A percentile compares a stretch with the other conserved stretches of the same genome.
These are phyloP conservation scores for Dicaeum eximium DNA, from an alignment of 2,113 vertebrate species.

Conservation along the genomic window DNA sequence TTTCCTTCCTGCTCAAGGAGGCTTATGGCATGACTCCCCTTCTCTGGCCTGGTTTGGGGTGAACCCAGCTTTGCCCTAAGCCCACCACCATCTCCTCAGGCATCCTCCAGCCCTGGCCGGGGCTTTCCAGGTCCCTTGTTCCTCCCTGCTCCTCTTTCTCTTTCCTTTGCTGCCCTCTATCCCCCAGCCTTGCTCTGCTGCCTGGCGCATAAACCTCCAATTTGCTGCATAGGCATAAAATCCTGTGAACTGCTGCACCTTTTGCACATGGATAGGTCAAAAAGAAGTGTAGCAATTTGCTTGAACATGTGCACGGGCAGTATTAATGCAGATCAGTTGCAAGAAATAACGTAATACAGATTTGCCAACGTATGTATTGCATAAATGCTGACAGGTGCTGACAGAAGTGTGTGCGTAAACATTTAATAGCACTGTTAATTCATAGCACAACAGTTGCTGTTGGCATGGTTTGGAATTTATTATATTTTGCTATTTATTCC, in stretches of 20 bases:
- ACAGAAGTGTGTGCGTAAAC: constrained; percentile 65
- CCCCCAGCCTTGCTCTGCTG: neutral
- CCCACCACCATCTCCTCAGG: neutral
- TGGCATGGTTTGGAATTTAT: constrained; percentile 62
- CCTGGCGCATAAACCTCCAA: neutral
- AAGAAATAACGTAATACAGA: constrained; percentile 65
- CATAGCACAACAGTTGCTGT: constrained; percentile 64
- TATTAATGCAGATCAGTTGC: constrained; percentile 62
- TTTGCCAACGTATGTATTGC: constrained; percentile 68
- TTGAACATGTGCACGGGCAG: constrained; percentile 58
- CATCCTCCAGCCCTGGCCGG: neutral
- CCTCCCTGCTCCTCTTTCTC: constrained; percentile 32
- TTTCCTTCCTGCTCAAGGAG: neutral
- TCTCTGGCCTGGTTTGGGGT: neutral
- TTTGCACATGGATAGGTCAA: constrained; percentile 58
- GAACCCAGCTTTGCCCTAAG: neutral
- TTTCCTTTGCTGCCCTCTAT: constrained; percentile 62
- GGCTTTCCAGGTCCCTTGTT: neutral
- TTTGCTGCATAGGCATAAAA: constrained; percentile 58
- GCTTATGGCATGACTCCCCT: neutral
- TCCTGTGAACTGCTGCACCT: constrained; percentile 55
- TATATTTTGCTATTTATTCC: constrained; percentile 62
- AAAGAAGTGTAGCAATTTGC: constrained; percentile 64
- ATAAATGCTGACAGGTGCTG: constrained; percentile 68
- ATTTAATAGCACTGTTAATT: constrained; percentile 69